Base-by-base conservation (phyloP, 2,888 invertebrate species). In the Cephus pygmeus region DNA sequence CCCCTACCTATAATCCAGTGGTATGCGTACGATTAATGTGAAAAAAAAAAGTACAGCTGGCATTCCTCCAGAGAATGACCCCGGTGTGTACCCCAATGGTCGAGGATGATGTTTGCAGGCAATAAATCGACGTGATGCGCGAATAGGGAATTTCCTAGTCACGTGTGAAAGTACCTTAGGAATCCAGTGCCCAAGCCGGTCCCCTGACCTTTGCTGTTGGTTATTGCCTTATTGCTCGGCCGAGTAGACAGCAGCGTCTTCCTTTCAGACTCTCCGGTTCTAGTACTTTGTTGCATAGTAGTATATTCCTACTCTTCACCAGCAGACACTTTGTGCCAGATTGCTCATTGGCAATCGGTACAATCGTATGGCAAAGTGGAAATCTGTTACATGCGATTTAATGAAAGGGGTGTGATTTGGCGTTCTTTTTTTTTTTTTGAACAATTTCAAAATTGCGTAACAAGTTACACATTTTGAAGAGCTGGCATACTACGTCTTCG, bases 161-260 rank as follows among this genome's bases (percentile, higher is more conserved):
- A 90, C 88, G 90, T 90, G 90, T 90, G 90, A 90, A 90, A 90
- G 90, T 90, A 87, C 86, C 87, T 85, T 78, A 85, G 87, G 90
- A 90, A 90, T 90, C 85, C 87, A 88, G 85, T 84, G 83, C 82
- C 84, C 79, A 82, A 88, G 87, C 86, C 88, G 83, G 87, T 89
- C 88, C 83, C 84, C 84, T 84, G 86, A 89, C 87, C 88, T 89
- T 89, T 89, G 87, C 82, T 79, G 85, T 81, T 81, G 75, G 83
- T 84, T 75, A 82, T 79, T 79, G 77, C 73, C 77, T 77, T 78
- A 69, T 79, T 78, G 73, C 34, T 75, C 31, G 71, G 71, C 33
- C 71, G 31, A 71, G 71, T 77, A 77, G 79, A 81, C 80, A 78
- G 77, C 75, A 77, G 78, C 80, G 81, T 76, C 81, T 81, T 81